Conservation (phyloP, 2,797 vertebrate species). For the Salarias fasciatus region DNA sequence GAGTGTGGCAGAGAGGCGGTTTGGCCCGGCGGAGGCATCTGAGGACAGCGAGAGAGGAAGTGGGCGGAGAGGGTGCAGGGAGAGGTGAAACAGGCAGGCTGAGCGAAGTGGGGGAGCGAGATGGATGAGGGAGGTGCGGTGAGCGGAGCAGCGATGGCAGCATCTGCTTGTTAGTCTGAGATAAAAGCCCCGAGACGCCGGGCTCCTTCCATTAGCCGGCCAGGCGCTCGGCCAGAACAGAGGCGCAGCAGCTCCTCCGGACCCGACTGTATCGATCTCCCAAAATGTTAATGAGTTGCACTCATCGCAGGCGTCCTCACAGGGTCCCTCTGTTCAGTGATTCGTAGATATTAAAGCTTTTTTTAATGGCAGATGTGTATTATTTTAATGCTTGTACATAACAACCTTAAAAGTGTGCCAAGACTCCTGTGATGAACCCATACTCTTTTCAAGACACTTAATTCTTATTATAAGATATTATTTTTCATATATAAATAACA, state of each 20-base stretch:
- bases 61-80: conserved; percentile 25
- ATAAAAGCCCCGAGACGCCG: conserved; percentile 67
- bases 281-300: conserved; percentile 55
- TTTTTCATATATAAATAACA: too few species aligned
- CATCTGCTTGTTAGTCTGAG: conserved; percentile 74
- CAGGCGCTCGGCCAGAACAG: conserved; percentile 58
- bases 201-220: conserved; percentile 66
- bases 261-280: conserved; percentile 48
- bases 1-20: conserved; percentile 21
- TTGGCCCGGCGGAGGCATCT: conserved; percentile 46
- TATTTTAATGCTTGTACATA: too few species aligned
- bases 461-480: too few species aligned
- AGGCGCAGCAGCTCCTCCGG: conserved; percentile 44
- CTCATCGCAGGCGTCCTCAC: conserved; percentile 43
- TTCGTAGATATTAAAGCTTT: conserved; percentile 28
- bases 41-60: conserved; percentile 43
- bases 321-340: conserved; percentile 28
- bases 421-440: too few species aligned
- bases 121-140: conserved; percentile 56
- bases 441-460: too few species aligned
- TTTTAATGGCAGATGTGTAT: conserved; percentile 20
- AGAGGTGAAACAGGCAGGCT: conserved; percentile 48
- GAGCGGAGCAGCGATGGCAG: conserved; percentile 48
- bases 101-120: conserved; percentile 44
- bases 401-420: too few species aligned